Percentiles rank a stretch among this genome's conserved stretches.
These are phyloP conservation scores for Xiphophorus couchianus DNA, from an alignment of 2,113 vertebrate genomes.

Conservation along the genomic window DNA sequence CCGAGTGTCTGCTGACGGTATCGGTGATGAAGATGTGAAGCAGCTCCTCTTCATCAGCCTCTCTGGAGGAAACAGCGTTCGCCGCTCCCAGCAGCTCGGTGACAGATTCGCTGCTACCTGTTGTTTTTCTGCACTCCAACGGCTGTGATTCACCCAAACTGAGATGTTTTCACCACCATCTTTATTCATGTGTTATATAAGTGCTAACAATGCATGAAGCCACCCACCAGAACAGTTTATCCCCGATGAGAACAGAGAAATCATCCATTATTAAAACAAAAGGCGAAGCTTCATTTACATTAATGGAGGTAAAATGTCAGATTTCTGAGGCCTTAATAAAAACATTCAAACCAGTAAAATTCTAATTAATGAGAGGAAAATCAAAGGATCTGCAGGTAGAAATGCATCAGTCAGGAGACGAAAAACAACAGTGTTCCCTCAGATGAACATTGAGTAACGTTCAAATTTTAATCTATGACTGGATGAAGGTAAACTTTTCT, in stretches of 20 bases:
- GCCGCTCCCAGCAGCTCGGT: background rate
- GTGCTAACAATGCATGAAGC: background rate
- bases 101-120: background rate
- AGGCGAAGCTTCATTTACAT: background rate
- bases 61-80: background rate
- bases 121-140: background rate
- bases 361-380: background rate
- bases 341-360: background rate
- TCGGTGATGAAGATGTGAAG: no score
- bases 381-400: background rate
- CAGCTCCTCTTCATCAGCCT: no score
- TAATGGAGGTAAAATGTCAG: background rate
- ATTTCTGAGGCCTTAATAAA: background rate
- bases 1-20: conserved; percentile 1
- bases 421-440: no score
- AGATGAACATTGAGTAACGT: no score
- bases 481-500: no score
- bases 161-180: background rate
- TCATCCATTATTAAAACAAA: background rate
- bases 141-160: background rate
- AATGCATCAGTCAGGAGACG: background rate
- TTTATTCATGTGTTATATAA: background rate
- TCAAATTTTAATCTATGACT: no score
- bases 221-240: background rate
- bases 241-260: background rate